phyloP scores from a whole-genome alignment of 1,140 invertebrate species.

The Agraylea sexmaculata region DNA sequence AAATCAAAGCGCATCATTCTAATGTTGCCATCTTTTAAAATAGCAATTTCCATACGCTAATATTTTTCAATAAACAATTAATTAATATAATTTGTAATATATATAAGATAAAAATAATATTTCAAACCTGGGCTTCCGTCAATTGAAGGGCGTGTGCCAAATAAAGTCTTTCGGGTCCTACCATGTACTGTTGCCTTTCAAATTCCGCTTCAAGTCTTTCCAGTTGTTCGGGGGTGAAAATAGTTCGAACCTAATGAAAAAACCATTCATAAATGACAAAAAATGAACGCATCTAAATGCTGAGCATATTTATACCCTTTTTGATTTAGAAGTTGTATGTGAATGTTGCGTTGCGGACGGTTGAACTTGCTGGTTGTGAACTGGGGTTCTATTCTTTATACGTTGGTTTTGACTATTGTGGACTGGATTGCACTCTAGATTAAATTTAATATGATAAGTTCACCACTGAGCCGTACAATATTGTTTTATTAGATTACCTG shows the following conservation, averaged over 20 bases:
- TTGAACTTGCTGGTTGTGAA: conserved; percentile 5
- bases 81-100: not conserved
- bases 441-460: too few species aligned
- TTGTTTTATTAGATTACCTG: conserved; percentile 6
- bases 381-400: conserved; percentile 8
- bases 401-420: conserved; percentile 2
- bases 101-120: not conserved
- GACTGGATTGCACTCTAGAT: too few species aligned
- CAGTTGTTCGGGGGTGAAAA: conserved; percentile 89
- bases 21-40: too few species aligned
- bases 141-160: conserved; percentile 77
- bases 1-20: too few species aligned
- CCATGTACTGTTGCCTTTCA: conserved; percentile 90
- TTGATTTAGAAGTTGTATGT: conserved; percentile 17
- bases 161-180: conserved; percentile 82
- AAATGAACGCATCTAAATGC: not conserved
- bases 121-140: conserved; percentile 75
- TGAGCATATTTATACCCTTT: conserved; percentile 10
- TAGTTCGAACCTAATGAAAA: conserved; percentile 77
- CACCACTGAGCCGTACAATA: too few species aligned
- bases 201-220: conserved; percentile 86
- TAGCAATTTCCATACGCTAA: too few species aligned
- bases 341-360: conserved; percentile 3
- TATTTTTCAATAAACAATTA: too few species aligned
- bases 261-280: conserved; percentile 16